Conservation (phyloP, 1,140 invertebrate species). For the Potamilus streckersoni region DNA sequence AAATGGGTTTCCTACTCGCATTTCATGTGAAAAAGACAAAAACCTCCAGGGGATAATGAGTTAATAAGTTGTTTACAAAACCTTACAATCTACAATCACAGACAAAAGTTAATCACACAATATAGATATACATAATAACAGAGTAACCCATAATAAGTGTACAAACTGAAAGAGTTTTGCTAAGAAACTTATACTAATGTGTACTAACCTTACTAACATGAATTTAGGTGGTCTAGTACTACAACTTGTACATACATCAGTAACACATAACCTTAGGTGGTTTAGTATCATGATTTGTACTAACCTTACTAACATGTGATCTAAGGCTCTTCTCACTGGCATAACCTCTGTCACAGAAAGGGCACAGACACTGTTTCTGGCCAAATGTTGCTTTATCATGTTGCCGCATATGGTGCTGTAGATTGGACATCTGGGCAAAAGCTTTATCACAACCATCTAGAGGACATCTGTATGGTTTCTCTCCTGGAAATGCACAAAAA, state of each 20-base stretch:
- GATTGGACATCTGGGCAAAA: constrained; percentile 97
- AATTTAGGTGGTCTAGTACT: neutral
- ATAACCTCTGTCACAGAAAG: constrained; percentile 89
- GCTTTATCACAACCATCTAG: constrained; percentile 94
- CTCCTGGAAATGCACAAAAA: constrained; percentile 77
- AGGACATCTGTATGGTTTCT: constrained; percentile 96
- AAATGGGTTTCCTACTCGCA: too few relatives aligned
- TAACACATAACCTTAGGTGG: neutral
- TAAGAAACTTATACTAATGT: neutral
- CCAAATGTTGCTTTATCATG: constrained; percentile 96
- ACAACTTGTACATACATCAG: neutral
- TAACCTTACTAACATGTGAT: constrained; percentile 32
- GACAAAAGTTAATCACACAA: too few relatives aligned
- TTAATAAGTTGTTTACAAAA: too few relatives aligned
- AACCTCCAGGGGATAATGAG: too few relatives aligned
- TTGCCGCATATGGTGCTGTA: constrained; percentile 95
- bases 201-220: neutral
- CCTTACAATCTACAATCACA: too few relatives aligned
- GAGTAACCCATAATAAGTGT: too few relatives aligned
- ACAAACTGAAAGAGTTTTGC: neutral
- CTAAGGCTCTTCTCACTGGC: constrained; percentile 34
- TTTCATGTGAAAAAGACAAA: too few relatives aligned
- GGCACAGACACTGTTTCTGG: constrained; percentile 77
- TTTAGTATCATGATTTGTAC: neutral
- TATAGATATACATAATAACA: too few relatives aligned